Evolutionary conservation across 2,113 vertebrate genomes (phyloP).

Genomic region (Nothocercus nigrocapillus): DNA sequence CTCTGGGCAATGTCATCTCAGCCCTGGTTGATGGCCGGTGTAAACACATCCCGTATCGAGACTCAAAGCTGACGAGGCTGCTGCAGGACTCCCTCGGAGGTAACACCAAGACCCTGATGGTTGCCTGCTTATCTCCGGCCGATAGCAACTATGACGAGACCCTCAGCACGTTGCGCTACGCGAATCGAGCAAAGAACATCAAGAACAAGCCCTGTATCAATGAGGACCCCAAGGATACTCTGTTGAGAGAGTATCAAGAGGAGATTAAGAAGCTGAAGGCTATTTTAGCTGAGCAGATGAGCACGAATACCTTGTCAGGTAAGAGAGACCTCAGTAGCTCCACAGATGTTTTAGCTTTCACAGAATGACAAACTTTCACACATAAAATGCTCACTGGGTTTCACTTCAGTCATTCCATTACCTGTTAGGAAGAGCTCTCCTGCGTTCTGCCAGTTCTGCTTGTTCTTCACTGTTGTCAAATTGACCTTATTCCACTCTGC

Average conservation of each 20-base stretch:
- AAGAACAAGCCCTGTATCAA: conserved; percentile 90
- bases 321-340: neutral
- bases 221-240: conserved; percentile 90
- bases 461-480: neutral
- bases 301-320: conserved; percentile 70
- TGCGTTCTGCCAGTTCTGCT: neutral
- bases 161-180: conserved; percentile 87
- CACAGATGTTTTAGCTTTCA: neutral
- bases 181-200: conserved; percentile 88
- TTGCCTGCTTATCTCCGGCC: conserved; percentile 88
- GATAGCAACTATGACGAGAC: conserved; percentile 90
- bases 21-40: conserved; percentile 87
- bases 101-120: conserved; percentile 91
- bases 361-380: neutral
- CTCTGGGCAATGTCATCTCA: conserved; percentile 90
- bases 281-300: conserved; percentile 81
- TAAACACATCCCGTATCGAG: conserved; percentile 87
- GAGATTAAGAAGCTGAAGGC: conserved; percentile 87
- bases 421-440: neutral
- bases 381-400: neutral
- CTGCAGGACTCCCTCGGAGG: conserved; percentile 92
- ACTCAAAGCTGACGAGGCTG: conserved; percentile 91
- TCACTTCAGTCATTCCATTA: neutral
- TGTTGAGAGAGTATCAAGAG: conserved; percentile 89
- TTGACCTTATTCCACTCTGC: neutral